These are phyloP conservation scores for Erebia ligea DNA, from an alignment of 2,888 invertebrate genomes.

Conservation along the genomic window DNA sequence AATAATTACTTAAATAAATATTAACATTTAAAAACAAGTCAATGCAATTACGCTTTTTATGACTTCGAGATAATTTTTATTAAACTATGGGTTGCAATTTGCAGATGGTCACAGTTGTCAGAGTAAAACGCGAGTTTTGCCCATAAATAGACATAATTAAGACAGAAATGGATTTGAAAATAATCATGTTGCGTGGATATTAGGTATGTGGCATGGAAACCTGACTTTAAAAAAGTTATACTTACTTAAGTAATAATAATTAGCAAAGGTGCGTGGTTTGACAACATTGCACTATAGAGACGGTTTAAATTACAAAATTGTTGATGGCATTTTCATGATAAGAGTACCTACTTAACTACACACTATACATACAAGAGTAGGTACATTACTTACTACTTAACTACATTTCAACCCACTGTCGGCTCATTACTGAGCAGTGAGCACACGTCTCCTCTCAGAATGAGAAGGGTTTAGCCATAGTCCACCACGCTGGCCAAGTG, in stretches of 20 bases:
- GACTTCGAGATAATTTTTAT: conserved; percentile 1
- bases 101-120: conserved; percentile 16
- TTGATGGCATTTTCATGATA: too few species aligned
- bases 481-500: too few species aligned
- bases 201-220: conserved; percentile 18
- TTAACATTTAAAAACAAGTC: background rate
- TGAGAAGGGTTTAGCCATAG: too few species aligned
- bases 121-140: conserved; percentile 15
- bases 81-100: conserved; percentile 12
- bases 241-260: conserved; percentile 26
- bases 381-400: too few species aligned
- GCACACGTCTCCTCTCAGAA: too few species aligned
- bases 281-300: conserved; percentile 27
- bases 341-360: too few species aligned
- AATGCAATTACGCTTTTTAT: conserved; percentile 8
- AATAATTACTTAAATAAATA: conserved; percentile 3
- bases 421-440: too few species aligned
- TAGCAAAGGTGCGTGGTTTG: conserved; percentile 33
- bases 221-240: conserved; percentile 13
- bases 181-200: conserved; percentile 26
- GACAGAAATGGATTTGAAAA: conserved; percentile 34
- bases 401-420: too few species aligned
- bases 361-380: too few species aligned
- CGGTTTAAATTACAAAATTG: too few species aligned
- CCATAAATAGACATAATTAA: conserved; percentile 31